Conservation (phyloP, 35 echinoderm and acorn worm genomes). For the Nesometra sesokonis region DNA sequence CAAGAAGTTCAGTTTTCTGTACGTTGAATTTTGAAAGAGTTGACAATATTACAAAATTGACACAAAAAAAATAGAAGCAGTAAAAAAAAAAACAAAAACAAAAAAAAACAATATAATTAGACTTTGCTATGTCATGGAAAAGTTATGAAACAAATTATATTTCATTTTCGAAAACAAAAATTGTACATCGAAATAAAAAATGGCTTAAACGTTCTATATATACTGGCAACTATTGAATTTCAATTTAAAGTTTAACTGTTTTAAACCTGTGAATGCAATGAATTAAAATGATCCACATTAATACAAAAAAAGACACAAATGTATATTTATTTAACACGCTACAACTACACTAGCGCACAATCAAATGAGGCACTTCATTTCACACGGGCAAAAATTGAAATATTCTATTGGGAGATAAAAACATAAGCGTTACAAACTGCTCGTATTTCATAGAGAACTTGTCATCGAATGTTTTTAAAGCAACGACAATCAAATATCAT, state of each 20-base stretch:
- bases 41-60: no score
- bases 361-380: not conserved
- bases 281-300: not conserved
- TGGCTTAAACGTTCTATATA: not conserved
- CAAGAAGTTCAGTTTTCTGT: no score
- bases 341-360: not conserved
- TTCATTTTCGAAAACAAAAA: no score
- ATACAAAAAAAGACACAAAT: not conserved
- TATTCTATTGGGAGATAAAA: not conserved
- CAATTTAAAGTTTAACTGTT: not conserved
- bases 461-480: not conserved
- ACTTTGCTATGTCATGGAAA: no score
- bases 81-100: no score
- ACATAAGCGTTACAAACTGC: not conserved
- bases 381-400: not conserved
- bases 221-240: not conserved
- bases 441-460: not conserved
- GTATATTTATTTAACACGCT: not conserved
- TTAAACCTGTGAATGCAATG: not conserved
- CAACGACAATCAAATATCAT: not conserved
- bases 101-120: no score
- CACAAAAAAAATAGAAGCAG: no score
- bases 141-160: no score
- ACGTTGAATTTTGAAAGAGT: no score
- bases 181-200: not conserved